Base-by-base conservation (phyloP, 2,797 vertebrate genomes). In the Ctenosaura bakeri region DNA sequence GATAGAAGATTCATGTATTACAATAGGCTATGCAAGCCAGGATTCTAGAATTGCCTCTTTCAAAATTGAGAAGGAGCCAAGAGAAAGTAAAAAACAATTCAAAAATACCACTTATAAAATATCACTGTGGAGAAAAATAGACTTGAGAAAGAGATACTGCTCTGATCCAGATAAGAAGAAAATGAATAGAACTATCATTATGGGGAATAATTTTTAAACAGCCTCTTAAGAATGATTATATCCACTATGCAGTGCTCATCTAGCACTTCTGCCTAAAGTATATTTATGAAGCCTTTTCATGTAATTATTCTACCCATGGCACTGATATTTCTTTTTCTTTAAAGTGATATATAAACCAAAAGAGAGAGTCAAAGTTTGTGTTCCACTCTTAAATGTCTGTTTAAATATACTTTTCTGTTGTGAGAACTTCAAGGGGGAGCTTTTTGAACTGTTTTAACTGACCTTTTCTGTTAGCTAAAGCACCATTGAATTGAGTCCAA, bases 1-100 rank as follows among this genome's bases (percentile, higher is more conserved):
- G 62, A 92, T 18, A 85, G 92, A 94, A 93, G 89, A 94, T 94
- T 95, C 92, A 91, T 90, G 52, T 89, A 62, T 76, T 90, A 87
- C 54, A 91, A 76, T 38, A 85, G 35, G 86, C 81, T 80, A 81
- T 85, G 54, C 90, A 94, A 94, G 80, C 91, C 0, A 90, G 69
- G 88, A 91, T 42, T 64, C 59, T 89, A 90, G 42, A 14, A 89
- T 66, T 35, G 2, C 56, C 22, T 26, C 9, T 87, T 87, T 91
- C 84, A 89, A 86, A 87, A 81, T 46, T 85, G 89, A 92, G 90
- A 87, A 32, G 42, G 76, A 95, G 88, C 26, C 79, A 80, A 29
- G 71, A 82, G 1, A 89, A 92, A 94, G 42, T 84, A 62, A 79
- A 38, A 85, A 85, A 35, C 9, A 90, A 35, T 85, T 69, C 89